A percentile compares a stretch with the other conserved stretches of the same genome.
Conservation (phyloP, 2,113 vertebrate species). For the Psilopsiagon aymara region DNA sequence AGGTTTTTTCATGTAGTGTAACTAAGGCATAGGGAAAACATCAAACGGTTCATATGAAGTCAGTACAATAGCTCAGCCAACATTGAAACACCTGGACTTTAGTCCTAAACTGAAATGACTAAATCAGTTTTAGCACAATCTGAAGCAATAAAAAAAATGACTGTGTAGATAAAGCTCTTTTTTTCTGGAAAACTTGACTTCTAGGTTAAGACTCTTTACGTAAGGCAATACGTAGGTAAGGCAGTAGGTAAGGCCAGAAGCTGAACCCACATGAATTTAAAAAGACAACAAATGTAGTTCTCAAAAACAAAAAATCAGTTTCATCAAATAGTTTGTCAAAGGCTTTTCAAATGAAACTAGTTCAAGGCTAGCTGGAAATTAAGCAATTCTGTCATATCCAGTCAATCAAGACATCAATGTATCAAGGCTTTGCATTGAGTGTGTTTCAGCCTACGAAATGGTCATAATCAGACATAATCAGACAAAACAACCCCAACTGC, state of each 20-base stretch:
- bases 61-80: background rate
- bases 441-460: background rate
- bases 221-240: background rate
- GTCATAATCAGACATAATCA: background rate
- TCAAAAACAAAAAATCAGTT: background rate
- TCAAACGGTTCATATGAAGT: background rate
- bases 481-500: background rate
- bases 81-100: background rate
- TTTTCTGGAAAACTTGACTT: background rate
- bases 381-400: background rate
- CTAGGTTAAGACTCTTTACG: background rate
- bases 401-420: background rate
- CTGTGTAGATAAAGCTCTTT: background rate
- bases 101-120: background rate
- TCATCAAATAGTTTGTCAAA: background rate
- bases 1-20: background rate
- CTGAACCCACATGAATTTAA: background rate
- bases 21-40: background rate
- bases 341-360: background rate
- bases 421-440: background rate
- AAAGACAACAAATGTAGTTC: background rate
- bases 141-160: background rate
- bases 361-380: background rate
- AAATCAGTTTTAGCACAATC: background rate
- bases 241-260: background rate